Evolutionary conservation across 2,888 invertebrate species (phyloP).

Genomic region (Agrochola circellaris): DNA sequence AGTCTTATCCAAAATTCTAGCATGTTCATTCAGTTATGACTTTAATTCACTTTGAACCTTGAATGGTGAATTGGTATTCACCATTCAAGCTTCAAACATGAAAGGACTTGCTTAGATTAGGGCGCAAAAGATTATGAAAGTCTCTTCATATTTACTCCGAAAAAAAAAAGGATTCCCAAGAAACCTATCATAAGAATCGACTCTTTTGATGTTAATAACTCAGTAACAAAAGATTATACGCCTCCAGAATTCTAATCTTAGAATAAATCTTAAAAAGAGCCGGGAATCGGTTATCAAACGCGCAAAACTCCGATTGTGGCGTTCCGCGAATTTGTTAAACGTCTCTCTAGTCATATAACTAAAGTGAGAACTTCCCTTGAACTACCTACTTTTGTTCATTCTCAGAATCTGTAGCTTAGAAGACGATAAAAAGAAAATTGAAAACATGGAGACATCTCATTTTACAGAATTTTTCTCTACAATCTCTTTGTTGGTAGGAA

Average conservation of each 20-base stretch:
- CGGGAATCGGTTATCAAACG: neutral
- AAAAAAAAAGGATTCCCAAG: too few relatives aligned
- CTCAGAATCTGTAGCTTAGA: neutral
- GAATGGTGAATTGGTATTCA: too few relatives aligned
- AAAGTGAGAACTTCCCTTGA: neutral
- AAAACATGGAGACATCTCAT: neutral
- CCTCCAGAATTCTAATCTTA: neutral
- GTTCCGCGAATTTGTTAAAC: constrained; percentile 6
- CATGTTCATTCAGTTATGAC: too few relatives aligned
- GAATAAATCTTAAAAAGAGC: neutral
- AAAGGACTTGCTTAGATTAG: too few relatives aligned
- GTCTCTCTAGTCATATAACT: neutral
- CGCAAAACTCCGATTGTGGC: neutral
- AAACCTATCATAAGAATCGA: neutral
- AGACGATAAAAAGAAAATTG: neutral
- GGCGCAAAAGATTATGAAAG: too few relatives aligned
- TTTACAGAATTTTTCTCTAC: neutral
- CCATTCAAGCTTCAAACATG: too few relatives aligned
- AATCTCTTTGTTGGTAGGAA: neutral
- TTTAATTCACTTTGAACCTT: too few relatives aligned
- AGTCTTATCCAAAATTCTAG: too few relatives aligned
- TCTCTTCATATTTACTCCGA: too few relatives aligned
- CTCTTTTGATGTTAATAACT: too few relatives aligned
- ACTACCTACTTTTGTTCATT: neutral
- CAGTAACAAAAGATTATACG: neutral